A percentile compares a stretch with the other conserved stretches of the same genome.
These are phyloP conservation scores for Epizoanthus ramosus DNA, from an alignment of 92 coral and sea anemone species.

Conservation along the genomic window DNA sequence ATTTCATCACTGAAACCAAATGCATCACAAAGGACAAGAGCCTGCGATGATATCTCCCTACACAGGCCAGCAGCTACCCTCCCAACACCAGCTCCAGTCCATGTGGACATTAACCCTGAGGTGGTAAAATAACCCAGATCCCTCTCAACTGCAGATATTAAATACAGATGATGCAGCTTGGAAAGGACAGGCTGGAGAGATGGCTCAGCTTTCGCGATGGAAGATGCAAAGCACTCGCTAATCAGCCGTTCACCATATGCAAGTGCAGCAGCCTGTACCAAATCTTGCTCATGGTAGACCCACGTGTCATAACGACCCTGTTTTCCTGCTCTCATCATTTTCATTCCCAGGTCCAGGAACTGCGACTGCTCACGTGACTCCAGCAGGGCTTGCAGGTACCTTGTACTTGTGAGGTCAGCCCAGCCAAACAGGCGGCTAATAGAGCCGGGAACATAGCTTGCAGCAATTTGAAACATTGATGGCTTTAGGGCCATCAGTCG, in stretches of 20 bases:
- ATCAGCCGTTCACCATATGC: constrained; percentile 84
- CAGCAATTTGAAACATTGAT: constrained; percentile 31
- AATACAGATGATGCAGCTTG: constrained; percentile 76
- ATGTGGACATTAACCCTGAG: constrained; percentile 66
- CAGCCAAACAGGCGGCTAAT: constrained; percentile 26
- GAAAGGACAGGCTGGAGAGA: constrained; percentile 65
- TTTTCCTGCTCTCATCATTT: constrained; percentile 74
- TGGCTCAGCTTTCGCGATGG: constrained; percentile 66
- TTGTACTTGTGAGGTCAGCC: constrained; percentile 58
- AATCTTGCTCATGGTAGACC: constrained; percentile 87
- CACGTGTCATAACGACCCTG: constrained; percentile 74
- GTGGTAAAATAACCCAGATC: constrained; percentile 83
- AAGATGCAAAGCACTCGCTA: constrained; percentile 72
- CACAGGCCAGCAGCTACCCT: constrained; percentile 78
- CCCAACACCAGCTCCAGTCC: constrained; percentile 49
- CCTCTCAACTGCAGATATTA: constrained; percentile 59
- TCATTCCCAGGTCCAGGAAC: constrained; percentile 82
- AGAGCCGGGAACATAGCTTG: constrained; percentile 16
- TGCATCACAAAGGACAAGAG: constrained; percentile 89
- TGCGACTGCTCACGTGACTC: constrained; percentile 74
- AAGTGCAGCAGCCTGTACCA: constrained; percentile 77
- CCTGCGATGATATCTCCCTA: constrained; percentile 74
- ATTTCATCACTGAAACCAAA: constrained; percentile 87
- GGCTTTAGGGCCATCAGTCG: constrained; percentile 77
- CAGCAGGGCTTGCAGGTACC: constrained; percentile 68